Evolutionary conservation across 2,113 vertebrate species (phyloP), one percentile per base, ranked within the genome.

Genomic region (Calonectris borealis): DNA sequence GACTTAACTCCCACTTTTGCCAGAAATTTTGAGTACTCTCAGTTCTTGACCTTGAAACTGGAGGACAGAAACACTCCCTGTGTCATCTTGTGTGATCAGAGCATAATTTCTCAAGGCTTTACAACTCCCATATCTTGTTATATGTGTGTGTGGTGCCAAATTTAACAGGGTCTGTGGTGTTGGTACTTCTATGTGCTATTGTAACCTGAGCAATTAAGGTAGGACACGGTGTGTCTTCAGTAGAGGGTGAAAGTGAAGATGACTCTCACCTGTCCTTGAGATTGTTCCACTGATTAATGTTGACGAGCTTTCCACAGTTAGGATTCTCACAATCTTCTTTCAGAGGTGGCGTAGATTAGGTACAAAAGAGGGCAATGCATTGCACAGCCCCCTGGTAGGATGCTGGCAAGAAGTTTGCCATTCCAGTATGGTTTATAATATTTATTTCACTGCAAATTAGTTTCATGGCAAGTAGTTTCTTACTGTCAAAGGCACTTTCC

Each of bases 401-500:
- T 2, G 1, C 21, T 40, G 46, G 42, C 57, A 78, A 48, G 83
- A 78, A 60, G 22, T 87, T 26, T 65, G 70, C 52, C 58, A 46
- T 42, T 38, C 66, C 22, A 4, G n/a, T 44, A 38, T 52, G 26
- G 52, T 75, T 70, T 78, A 29, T 40, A 60, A n/a, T 69, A 85
- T 93, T 95, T 93, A 84, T 94, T 96, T 94, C 83, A 69, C 57
- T 79, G 77, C 70, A 89, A 81, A 92, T 49, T 57, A 69, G 57
- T 87, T 93, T 72, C 91, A 62, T 72, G 81, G 68, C 65, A 87
- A 65, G 81, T 52, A 85, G 88, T 85, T 96, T 96, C 84, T 77
- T 94, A 31, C 70, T 94, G 86, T 89, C 94, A 93, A 84, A 96
- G 70, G 61, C 93, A 73, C 49, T 96, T 97, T 89, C 78, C 62